These are phyloP conservation scores for Chloroceryle inda DNA, from an alignment of 2,797 vertebrate genomes.

Conservation along the genomic window DNA sequence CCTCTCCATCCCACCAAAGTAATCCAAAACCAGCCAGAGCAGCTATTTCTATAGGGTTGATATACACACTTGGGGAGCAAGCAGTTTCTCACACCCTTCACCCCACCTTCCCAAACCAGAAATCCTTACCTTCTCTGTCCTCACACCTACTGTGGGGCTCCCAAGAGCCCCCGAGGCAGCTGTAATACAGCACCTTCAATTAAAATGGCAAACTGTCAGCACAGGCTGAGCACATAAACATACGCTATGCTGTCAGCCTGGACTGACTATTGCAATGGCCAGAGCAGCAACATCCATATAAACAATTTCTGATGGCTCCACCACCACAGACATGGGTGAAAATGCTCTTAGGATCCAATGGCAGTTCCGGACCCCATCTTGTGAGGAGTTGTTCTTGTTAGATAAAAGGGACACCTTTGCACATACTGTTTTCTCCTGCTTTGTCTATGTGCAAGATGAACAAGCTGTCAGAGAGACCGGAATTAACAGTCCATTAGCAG, in stretches of 20 bases:
- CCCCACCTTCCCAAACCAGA: not conserved
- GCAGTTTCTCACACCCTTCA: rapidly evolving
- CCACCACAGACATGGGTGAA: not conserved
- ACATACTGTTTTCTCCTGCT: not conserved
- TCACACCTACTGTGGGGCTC: not conserved
- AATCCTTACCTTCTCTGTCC: not conserved
- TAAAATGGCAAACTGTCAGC: not conserved
- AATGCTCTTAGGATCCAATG: not conserved
- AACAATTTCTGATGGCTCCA: not conserved
- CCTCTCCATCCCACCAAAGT: not conserved
- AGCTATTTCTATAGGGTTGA: not conserved
- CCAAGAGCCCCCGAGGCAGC: not conserved
- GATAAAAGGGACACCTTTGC: not conserved
- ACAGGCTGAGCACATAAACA: not conserved
- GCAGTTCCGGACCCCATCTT: not conserved
- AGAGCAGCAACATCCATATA: not conserved
- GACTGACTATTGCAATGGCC: not conserved
- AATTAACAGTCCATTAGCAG: not conserved
- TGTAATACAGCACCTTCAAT: not conserved
- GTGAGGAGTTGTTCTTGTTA: not conserved
- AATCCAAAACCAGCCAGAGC: not conserved
- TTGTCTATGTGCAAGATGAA: not conserved
- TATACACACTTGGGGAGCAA: not conserved
- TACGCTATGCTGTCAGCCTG: not conserved
- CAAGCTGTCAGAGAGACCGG: not conserved